These are phyloP conservation scores for Amblyornis subalaris DNA, from an alignment of 2,113 vertebrate genomes.

Conservation along the genomic window DNA sequence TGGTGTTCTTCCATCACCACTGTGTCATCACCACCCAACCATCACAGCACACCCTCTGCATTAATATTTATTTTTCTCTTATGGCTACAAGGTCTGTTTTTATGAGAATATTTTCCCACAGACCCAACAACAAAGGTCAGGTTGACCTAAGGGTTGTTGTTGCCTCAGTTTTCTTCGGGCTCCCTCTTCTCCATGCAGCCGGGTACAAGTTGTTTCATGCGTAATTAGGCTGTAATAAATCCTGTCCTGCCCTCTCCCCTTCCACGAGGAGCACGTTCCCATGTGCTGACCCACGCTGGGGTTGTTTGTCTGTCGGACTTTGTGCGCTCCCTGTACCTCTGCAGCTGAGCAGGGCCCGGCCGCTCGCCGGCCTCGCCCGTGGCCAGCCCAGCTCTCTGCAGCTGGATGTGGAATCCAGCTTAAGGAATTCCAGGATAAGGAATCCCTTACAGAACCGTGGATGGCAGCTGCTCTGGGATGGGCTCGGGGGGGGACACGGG, in stretches of 20 bases:
- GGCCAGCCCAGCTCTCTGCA: not conserved
- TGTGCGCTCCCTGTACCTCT: not conserved
- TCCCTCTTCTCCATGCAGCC: not conserved
- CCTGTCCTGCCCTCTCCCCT: not conserved
- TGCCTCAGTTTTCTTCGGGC: not conserved
- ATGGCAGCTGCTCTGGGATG: not conserved
- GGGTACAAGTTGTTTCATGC: constrained; percentile 29
- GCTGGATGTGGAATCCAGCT: not conserved
- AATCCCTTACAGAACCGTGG: accelerated
- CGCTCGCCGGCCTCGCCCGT: not conserved
- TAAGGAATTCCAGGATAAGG: not conserved
- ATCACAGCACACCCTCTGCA: not conserved
- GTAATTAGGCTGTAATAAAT: not conserved
- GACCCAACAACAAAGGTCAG: constrained; percentile 35
- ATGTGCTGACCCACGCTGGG: not conserved
- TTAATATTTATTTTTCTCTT: not conserved
- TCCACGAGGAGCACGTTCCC: not conserved
- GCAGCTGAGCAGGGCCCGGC: not conserved
- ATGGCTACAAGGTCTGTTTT: not conserved
- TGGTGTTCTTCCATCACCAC: not conserved
- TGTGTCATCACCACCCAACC: accelerated
- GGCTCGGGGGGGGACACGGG: accelerated
- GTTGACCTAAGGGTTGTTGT: constrained; percentile 26
- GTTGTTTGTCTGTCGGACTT: not conserved
- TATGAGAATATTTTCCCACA: not conserved